Evolutionary conservation across 2,113 vertebrate genomes (phyloP), one percentile per base, ranked within the genome.

Genomic region (Pseudopipra pipra): DNA sequence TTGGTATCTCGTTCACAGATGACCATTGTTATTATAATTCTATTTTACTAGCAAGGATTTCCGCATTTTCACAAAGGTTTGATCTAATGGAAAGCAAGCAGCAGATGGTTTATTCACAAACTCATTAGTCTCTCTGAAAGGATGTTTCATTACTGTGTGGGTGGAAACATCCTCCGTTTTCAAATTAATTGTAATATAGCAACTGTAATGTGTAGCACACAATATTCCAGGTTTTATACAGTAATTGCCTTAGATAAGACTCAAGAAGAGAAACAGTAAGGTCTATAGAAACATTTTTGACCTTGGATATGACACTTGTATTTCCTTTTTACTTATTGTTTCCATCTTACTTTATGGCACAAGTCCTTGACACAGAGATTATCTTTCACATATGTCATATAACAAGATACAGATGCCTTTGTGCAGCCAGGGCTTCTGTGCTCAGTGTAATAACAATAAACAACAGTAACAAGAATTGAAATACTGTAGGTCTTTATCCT

Each of bases 1-100:
- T 80, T 81, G 75, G 22, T 61, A 61, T 88, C 67, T n/a, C 24
- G 18, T 63, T 89, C 79, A 76, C 24, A 81, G 35, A 51, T 59
- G 6, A 88, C 79, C 14, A 55, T 37, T 85, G 46, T 66, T 76
- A 35, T 51, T 87, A 41, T 35, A 80, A 86, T 63, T 70, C 19
- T 71, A 47, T 85, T 77, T 90, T 80, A 68, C 35, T 68, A 37
- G 81, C 75, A 93, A 56, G 65, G 31, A 35, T 89, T 92, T 72
- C 65, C 65, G 28, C 19, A 54, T 72, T 93, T 95, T 74, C 49
- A 65, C 55, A 77, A 31, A 31, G 54, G 27, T 62, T 94, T 84
- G 28, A 87, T 89, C 76, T 85, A 89, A 75, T 72, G 80, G 90
- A 90, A 96, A n/a, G 52, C 49, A 95, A 94, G 54, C 28, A 86